A percentile compares a stretch with the other conserved stretches of the same genome.
Evolutionary conservation across 2,113 vertebrate genomes (phyloP).

Genomic region (Tyto alba): DNA sequence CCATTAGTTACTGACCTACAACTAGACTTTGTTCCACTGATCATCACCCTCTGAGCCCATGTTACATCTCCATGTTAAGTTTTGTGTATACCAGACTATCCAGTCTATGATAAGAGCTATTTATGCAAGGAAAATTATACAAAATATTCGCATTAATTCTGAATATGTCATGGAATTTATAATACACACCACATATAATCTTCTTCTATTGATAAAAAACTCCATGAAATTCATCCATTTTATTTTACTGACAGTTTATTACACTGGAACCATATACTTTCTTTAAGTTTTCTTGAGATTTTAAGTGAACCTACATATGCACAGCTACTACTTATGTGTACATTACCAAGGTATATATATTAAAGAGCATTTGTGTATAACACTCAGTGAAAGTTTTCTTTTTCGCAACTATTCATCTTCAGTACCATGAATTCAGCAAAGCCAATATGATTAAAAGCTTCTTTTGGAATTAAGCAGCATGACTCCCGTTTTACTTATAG

Average conservation of each 20-base stretch:
- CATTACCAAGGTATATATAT: neutral
- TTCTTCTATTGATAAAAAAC: neutral
- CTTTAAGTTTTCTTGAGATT: neutral
- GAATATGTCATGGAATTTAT: neutral
- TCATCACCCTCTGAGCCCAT: neutral
- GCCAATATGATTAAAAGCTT: fast-evolving
- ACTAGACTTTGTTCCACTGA: neutral
- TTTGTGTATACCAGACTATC: neutral
- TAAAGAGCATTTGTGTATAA: neutral
- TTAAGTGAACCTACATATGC: neutral
- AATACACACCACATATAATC: neutral
- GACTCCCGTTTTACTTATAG: neutral
- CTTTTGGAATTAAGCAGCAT: neutral
- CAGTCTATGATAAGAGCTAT: neutral
- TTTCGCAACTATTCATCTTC: neutral
- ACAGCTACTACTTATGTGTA: neutral
- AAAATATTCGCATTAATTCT: neutral
- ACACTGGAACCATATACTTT: neutral
- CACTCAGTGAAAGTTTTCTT: neutral
- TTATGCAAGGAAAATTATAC: neutral
- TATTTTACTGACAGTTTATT: neutral
- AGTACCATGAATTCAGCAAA: neutral
- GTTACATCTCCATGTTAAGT: neutral
- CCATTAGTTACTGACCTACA: neutral
- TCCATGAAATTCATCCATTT: neutral